phyloP scores from a whole-genome alignment of 2,888 invertebrate species.

The Sceliomorpha sp. region DNA sequence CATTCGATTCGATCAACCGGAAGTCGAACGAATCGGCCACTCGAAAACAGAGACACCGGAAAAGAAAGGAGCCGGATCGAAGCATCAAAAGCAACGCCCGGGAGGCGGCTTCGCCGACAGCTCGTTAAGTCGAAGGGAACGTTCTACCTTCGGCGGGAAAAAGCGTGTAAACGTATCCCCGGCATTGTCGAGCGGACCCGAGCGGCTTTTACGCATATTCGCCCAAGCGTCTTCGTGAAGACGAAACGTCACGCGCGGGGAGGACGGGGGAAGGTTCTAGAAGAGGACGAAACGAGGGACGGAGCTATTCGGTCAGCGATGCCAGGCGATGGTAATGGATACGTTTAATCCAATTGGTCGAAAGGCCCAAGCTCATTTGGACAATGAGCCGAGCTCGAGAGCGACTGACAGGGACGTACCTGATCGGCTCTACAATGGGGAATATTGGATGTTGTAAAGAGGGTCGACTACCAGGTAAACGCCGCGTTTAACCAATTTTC shows the following conservation, averaged over 20 bases:
- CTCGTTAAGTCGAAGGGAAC: conserved; percentile 46
- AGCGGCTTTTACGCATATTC: conserved; percentile 16
- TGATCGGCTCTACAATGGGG: conserved; percentile 64
- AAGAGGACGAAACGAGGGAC: conserved; percentile 45
- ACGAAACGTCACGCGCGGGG: no score
- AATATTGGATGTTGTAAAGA: conserved; percentile 75
- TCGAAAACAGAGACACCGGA: conserved; percentile 60
- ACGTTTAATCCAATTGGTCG: conserved; percentile 79
- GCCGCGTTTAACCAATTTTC: conserved; percentile 73
- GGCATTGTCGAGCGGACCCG: conserved; percentile 31
- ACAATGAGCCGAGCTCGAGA: conserved; percentile 57
- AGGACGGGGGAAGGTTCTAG: no score
- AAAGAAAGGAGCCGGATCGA: conserved; percentile 51
- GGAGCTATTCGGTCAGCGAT: conserved; percentile 41
- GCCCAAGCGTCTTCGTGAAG: conserved; percentile 24
- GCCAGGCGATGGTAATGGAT: conserved; percentile 77
- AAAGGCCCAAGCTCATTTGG: conserved; percentile 48
- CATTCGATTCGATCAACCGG: conserved; percentile 59
- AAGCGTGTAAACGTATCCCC: conserved; percentile 27
- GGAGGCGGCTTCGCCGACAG: conserved; percentile 50
- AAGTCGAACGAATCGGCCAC: conserved; percentile 60
- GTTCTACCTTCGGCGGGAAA: conserved; percentile 48
- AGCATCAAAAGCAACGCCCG: conserved; percentile 42
- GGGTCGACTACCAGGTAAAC: conserved; percentile 61
- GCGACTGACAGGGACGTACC: conserved; percentile 53